A percentile compares a stretch with the other conserved stretches of the same genome.
Evolutionary conservation across 1,140 invertebrate genomes (phyloP).

Genomic region (Cotesia chilonis): DNA sequence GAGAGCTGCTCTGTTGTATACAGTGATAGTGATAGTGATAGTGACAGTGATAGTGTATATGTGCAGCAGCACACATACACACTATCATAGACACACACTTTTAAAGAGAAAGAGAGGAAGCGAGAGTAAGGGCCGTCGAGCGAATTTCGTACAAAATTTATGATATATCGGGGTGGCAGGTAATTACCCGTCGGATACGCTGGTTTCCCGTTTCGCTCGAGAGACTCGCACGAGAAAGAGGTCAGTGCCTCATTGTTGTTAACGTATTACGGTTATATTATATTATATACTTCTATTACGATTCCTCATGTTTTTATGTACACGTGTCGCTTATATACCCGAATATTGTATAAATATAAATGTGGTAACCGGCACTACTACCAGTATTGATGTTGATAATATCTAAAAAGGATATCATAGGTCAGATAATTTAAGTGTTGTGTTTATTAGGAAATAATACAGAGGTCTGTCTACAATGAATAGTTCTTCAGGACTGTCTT

Average conservation of each 20-base stretch:
- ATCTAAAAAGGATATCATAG: no score
- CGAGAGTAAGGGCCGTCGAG: constrained; percentile 34
- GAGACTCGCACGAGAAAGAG: constrained; percentile 33
- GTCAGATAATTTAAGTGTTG: no score
- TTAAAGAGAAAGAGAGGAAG: neutral
- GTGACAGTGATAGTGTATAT: no score
- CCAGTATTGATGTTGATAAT: no score
- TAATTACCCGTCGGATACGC: constrained; percentile 52
- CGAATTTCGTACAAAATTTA: constrained; percentile 58
- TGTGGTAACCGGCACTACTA: no score
- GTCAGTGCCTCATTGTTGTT: constrained; percentile 30
- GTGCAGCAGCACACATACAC: neutral
- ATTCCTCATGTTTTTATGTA: constrained; percentile 3
- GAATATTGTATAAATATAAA: neutral
- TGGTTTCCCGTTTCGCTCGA: constrained; percentile 30
- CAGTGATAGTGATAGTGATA: neutral
- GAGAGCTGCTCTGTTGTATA: constrained; percentile 7
- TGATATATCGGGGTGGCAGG: constrained; percentile 47
- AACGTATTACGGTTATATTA: constrained; percentile 21
- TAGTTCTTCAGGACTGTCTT: no score
- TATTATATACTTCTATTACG: constrained; percentile 2
- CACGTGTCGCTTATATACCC: neutral
- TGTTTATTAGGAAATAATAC: no score
- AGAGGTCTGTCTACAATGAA: no score
- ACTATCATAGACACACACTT: neutral